phyloP scores from a whole-genome alignment of 2,797 vertebrate genomes.

The Parambassis ranga region DNA sequence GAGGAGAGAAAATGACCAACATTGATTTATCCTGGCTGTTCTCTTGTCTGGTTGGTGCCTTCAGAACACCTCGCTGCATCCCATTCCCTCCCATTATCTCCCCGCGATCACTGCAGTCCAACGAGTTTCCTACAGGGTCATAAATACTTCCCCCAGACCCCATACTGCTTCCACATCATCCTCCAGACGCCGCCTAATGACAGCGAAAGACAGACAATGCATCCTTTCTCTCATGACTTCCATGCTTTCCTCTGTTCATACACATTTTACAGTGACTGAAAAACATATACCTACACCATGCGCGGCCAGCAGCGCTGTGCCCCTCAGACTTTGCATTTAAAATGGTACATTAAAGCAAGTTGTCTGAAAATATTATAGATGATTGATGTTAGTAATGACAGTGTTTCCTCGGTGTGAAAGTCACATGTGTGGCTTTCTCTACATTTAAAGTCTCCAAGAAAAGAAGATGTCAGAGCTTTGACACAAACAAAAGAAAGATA shows the following conservation, averaged over 20 bases:
- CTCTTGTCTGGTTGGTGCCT: conserved; percentile 92
- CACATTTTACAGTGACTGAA: conserved; percentile 71
- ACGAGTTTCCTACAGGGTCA: conserved; percentile 93
- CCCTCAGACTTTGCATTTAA: conserved; percentile 77
- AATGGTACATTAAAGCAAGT: conserved; percentile 83
- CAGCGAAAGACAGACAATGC: conserved; percentile 86
- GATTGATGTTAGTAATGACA: conserved; percentile 81
- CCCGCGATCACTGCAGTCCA: conserved; percentile 90
- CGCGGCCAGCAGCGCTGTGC: conserved; percentile 51
- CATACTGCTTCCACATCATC: conserved; percentile 96
- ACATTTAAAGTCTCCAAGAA: conserved; percentile 59
- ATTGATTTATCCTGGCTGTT: conserved; percentile 98
- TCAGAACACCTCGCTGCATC: conserved; percentile 95
- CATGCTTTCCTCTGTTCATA: conserved; percentile 64
- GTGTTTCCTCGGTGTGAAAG: conserved; percentile 75
- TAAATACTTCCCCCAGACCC: conserved; percentile 93
- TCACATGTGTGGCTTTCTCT: conserved; percentile 67
- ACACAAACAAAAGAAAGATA: conserved; percentile 16
- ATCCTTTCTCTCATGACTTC: conserved; percentile 73
- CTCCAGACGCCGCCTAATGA: conserved; percentile 89
- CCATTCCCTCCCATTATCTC: conserved; percentile 98
- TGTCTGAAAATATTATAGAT: conserved; percentile 67
- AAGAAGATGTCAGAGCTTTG: conserved; percentile 25
- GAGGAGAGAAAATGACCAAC: conserved; percentile 89
- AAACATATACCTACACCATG: conserved; percentile 58